Evolutionary conservation across 2,888 invertebrate genomes (phyloP), one percentile per base, ranked within the genome.

Genomic region (Tryphoninae sp.): DNA sequence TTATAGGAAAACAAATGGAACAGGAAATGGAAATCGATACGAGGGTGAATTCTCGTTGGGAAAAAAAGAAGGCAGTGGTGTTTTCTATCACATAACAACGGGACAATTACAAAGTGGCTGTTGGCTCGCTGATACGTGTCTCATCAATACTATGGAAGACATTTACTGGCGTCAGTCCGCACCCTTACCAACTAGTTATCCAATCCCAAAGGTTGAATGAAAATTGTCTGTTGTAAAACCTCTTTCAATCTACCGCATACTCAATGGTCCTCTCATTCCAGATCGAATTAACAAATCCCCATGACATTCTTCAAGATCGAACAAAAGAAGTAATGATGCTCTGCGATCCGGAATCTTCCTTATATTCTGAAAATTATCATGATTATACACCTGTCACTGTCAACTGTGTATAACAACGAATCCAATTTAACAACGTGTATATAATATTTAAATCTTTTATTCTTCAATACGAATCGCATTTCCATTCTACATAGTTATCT

Each of bases 21-120:
- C 85, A 93, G 94, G 87, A 55, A 94, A 95, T 87, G 94, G 94
- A 2, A 94, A 95, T 86, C 92, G 95, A 65, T 96, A 95, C 88
- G 95, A 95, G 91, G 96, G 96, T 0, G 88, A 93, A 78, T 96
- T 95, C 93, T 87, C 91, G 45, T 86, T 92, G 6, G 93, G 94
- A 83, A 85, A 92, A 74, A 95, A 94, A 87, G 92, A 94, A 85
- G 96, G 96, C 0, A 89, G 92, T n/a, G 96, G 96, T 0, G 92
- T 93, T 51, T 95, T 93, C 90, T 95, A 94, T 87, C 95, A 95
- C 88, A 89, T 95, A 87, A 92, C 93, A 86, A 94, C 93, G 0
- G 95, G 95, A 0, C 95, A 95, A 89, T 88, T 95, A 83, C 95
- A 95, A 87, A 93, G 94, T 80, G 96, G 96, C 1, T 92, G 94